A percentile compares a stretch with the other conserved stretches of the same genome.
Conservation (phyloP, 2,797 vertebrate species). For the Tamandua tetradactyla region DNA sequence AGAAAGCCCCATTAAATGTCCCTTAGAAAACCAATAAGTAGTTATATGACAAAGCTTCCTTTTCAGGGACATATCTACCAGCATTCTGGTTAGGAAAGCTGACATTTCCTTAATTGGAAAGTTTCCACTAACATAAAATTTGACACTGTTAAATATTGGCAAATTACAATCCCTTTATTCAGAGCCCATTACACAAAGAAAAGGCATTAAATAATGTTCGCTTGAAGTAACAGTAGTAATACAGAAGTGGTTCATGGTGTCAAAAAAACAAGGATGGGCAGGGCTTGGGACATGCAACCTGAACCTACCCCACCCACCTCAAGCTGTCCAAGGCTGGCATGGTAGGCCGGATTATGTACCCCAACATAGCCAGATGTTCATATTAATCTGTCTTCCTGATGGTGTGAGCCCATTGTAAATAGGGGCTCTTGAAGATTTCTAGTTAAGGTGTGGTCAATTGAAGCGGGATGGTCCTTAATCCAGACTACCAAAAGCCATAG, state of each 20-base stretch:
- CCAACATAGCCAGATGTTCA: no score
- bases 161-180: neutral
- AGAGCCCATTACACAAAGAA: neutral
- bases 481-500: no score
- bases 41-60: neutral
- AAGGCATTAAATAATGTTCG: fast-evolving
- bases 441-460: no score
- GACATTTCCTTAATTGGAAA: neutral
- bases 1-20: neutral
- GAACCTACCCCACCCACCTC: no score
- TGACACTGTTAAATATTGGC: neutral
- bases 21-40: neutral
- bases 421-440: no score
- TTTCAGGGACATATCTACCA: neutral
- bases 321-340: neutral
- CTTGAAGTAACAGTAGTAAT: neutral
- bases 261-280: fast-evolving
- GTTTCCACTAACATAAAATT: neutral
- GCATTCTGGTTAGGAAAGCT: neutral
- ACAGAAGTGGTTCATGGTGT: fast-evolving
- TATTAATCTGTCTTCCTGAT: no score
- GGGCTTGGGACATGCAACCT: neutral
- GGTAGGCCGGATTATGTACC: no score
- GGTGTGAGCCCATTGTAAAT: no score
- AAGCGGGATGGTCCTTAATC: no score